Base-by-base conservation (phyloP, 2,113 vertebrate species). In the Tragelaphus strepsiceros region DNA sequence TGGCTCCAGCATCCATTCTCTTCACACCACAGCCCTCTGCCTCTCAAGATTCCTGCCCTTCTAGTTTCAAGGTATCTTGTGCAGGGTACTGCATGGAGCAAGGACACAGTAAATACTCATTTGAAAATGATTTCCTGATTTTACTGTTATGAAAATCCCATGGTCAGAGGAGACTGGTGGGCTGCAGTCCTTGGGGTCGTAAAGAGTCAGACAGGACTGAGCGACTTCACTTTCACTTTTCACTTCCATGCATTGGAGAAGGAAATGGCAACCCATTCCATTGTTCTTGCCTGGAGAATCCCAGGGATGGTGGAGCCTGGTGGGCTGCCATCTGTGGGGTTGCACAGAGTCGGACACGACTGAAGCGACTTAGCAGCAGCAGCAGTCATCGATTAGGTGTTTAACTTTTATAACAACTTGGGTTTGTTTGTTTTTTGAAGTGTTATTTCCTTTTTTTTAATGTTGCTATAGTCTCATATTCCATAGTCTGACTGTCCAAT, bases 1-100 rank as follows among this genome's bases (percentile, higher is more conserved):
- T 16, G 58, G n/a, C 61, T 61, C 49, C 26, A 19, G 1, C 4
- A 16, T n/a, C 2, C 2, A 21, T 58, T 46, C 16, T 64, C 32
- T 15, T 30, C 28, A 16, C 1, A 22, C 12, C 6, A 2, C 1
- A 8, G 3, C 19, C 12, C 3, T 2, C 32, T 35, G 7, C 49
- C 22, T 67, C 26, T 4, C 13, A 17, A 17, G 10, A 53, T 30
- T 13, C 15, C 28, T 59, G 2, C 35, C 2, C 24, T 77, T 39
- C 30, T 10, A 11, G 32, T 26, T 83, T 59, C 12, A 0, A 2
- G n/a, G 17, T 12, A 13, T 26, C 49, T 26, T 16, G 16, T 13
- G 14, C 17, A 43, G 10, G 5, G 1, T 3, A 19, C 7, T 24
- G 17, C 15, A 16, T 30, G 5, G 46, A 49, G 10, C 51, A 90